These are phyloP conservation scores for Acanthochromis polyacanthus DNA, from an alignment of 2,113 vertebrate species.

Conservation along the genomic window DNA sequence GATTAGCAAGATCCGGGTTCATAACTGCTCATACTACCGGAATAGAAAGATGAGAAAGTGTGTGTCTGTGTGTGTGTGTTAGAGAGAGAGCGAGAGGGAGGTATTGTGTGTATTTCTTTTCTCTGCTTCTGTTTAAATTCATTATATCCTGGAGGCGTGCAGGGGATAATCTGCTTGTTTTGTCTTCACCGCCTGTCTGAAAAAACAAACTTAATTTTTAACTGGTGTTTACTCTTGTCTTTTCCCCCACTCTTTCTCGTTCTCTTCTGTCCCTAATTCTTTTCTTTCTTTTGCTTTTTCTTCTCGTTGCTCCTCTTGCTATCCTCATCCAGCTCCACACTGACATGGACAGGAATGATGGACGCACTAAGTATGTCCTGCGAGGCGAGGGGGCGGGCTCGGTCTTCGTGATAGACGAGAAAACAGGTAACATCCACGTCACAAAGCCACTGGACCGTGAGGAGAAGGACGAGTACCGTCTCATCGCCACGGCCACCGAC, in stretches of 20 bases:
- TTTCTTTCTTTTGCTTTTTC: conserved; percentile 17
- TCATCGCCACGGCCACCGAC: conserved; percentile 91
- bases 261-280: conserved; percentile 17
- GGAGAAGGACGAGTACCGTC: conserved; percentile 92
- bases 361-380: conserved; percentile 91
- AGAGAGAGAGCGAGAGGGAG: conserved; percentile 13
- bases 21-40: conserved; percentile 40
- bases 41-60: conserved; percentile 34
- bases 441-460: conserved; percentile 94
- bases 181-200: conserved; percentile 57
- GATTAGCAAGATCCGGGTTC: conserved; percentile 60
- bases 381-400: conserved; percentile 93
- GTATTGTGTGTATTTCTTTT: conserved; percentile 60
- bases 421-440: conserved; percentile 94
- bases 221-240: conserved; percentile 58
- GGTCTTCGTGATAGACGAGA: conserved; percentile 94
- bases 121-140: conserved; percentile 60
- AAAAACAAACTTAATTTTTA: conserved; percentile 71
- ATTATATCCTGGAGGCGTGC: conserved; percentile 63
- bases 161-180: conserved; percentile 73
- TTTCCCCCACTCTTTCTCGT: conserved; percentile 4
- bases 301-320: background rate
- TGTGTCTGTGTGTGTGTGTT: background rate
- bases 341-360: conserved; percentile 92
- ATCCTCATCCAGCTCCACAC: conserved; percentile 88